Conservation (phyloP, 2,113 vertebrate genomes). For the Larimichthys polyactis region DNA sequence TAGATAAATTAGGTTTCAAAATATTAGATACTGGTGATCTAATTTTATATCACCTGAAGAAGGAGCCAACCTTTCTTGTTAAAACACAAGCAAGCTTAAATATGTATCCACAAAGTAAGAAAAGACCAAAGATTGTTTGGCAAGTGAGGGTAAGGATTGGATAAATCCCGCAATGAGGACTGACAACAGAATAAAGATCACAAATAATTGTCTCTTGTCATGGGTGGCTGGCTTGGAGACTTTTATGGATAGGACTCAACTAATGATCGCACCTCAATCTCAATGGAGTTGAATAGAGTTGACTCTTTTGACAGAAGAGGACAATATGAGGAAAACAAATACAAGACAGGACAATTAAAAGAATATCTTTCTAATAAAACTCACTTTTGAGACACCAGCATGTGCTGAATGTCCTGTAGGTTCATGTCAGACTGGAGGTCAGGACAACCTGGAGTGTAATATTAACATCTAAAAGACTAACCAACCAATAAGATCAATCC, state of each 20-base stretch:
- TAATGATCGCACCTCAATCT: neutral
- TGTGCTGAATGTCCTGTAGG: neutral
- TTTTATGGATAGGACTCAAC: neutral
- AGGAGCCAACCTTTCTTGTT: neutral
- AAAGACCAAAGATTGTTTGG: neutral
- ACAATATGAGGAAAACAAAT: no score
- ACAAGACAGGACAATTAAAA: no score
- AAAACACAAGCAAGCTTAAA: neutral
- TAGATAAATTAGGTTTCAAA: neutral
- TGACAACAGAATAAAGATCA: neutral
- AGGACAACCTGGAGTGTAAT: neutral
- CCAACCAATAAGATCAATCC: no score
- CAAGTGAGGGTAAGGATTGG: neutral
- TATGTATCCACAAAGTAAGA: neutral
- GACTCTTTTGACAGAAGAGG: no score
- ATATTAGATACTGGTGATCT: neutral
- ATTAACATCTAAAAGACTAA: conserved; percentile 10
- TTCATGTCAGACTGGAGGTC: neutral
- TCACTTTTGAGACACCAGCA: neutral
- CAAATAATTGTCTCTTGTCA: neutral
- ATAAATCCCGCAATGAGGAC: neutral
- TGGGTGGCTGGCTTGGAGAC: neutral
- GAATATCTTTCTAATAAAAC: no score
- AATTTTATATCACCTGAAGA: neutral
- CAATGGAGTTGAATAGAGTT: neutral